These are phyloP conservation scores for Meloidogyne hapla DNA, from an alignment of 1,140 invertebrate species.

Conservation along the genomic window DNA sequence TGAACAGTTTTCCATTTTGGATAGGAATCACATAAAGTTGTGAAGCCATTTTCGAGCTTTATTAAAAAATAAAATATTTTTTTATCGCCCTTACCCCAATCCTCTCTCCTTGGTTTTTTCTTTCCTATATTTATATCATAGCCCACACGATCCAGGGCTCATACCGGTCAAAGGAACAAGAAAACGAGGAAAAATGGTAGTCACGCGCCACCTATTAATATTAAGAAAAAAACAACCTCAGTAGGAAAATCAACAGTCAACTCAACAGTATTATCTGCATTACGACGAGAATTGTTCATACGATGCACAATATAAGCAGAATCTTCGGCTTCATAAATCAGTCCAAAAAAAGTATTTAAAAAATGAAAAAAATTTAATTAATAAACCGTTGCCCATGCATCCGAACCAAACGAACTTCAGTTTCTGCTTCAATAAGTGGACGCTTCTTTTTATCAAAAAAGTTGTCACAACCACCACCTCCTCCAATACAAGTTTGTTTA, in stretches of 20 bases:
- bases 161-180: too few species aligned
- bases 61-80: conserved; percentile 44
- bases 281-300: conserved; percentile 40
- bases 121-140: too few species aligned
- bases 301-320: conserved; percentile 40
- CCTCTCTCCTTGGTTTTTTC: too few species aligned
- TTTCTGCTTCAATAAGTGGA: not conserved
- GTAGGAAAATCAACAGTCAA: conserved; percentile 48
- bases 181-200: too few species aligned
- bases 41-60: conserved; percentile 35
- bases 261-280: conserved; percentile 28
- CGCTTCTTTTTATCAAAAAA: too few species aligned
- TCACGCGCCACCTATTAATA: too few species aligned
- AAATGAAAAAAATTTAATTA: conserved; percentile 1
- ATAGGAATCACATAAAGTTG: conserved; percentile 22
- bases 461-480: not conserved
- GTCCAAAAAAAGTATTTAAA: conserved; percentile 41
- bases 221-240: too few species aligned
- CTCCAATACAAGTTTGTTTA: conserved; percentile 3
- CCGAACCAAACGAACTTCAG: conserved; percentile 41
- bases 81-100: too few species aligned
- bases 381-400: conserved; percentile 46
- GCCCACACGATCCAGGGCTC: too few species aligned
- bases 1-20: conserved; percentile 29
- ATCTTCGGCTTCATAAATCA: conserved; percentile 38